Percentiles rank a stretch among this genome's conserved stretches.
Conservation (phyloP, 2,113 vertebrate genomes). For the Rhea pennata region DNA sequence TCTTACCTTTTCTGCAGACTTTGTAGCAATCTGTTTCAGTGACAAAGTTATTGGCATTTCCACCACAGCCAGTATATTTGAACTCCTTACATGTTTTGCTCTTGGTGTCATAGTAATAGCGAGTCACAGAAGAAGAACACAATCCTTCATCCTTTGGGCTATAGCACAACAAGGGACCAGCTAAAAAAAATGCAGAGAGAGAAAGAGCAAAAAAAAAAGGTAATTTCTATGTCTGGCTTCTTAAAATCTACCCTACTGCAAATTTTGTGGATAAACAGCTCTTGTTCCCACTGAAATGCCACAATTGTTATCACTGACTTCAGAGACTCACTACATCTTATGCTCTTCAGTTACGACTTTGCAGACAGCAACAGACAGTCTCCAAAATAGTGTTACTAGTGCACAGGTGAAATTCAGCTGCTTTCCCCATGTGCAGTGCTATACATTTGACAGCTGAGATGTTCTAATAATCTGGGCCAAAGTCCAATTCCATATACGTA, state of each 20-base stretch:
- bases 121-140: constrained; percentile 85
- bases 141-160: constrained; percentile 84
- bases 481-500: not conserved
- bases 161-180: constrained; percentile 83
- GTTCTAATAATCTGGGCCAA: not conserved
- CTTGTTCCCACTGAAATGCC: not conserved
- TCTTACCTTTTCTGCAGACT: constrained; percentile 83
- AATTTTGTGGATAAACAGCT: not conserved
- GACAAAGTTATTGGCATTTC: constrained; percentile 92
- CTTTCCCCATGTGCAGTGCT: not conserved
- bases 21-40: constrained; percentile 77
- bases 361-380: not conserved
- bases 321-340: not conserved
- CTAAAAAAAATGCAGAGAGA: constrained; percentile 43
- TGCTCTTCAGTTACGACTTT: not conserved
- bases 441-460: not conserved
- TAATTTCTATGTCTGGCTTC: not conserved
- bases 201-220: not conserved
- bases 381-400: not conserved
- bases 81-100: constrained; percentile 85
- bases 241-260: not conserved
- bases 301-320: not conserved
- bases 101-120: constrained; percentile 88
- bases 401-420: not conserved
- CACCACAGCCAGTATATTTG: constrained; percentile 88